Conservation (phyloP, 2,888 invertebrate genomes). For the Suillia variegata region DNA sequence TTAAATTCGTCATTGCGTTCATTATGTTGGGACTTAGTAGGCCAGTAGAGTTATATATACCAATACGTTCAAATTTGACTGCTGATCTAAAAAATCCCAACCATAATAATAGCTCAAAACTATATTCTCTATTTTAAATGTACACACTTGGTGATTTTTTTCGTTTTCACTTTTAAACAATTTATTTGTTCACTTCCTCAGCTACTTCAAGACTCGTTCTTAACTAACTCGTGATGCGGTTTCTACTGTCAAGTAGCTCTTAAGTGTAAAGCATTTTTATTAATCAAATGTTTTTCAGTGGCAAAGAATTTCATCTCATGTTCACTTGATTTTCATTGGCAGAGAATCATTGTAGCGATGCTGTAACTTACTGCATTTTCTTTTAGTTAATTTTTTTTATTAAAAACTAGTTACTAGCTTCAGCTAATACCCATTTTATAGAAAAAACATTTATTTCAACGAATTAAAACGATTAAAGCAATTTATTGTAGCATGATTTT, state of each 20-base stretch:
- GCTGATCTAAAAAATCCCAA: constrained; percentile 63
- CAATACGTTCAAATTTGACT: constrained; percentile 38
- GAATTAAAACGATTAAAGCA: too few relatives aligned
- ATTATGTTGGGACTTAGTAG: constrained; percentile 63
- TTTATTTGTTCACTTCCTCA: not conserved
- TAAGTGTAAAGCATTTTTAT: not conserved
- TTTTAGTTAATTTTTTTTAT: too few relatives aligned
- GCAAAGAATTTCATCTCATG: too few relatives aligned
- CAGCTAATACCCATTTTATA: too few relatives aligned
- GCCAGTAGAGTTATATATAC: constrained; percentile 55
- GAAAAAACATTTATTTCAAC: too few relatives aligned
- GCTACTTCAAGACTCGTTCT: not conserved
- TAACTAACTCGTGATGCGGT: not conserved
- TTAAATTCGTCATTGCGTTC: constrained; percentile 42
- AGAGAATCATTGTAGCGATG: too few relatives aligned
- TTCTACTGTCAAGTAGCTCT: not conserved
- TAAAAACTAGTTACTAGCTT: too few relatives aligned
- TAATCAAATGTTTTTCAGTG: not conserved
- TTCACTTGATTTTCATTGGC: too few relatives aligned
- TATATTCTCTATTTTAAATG: constrained; percentile 21
- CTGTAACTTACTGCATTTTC: too few relatives aligned
- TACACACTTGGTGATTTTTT: constrained; percentile 27
- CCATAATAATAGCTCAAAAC: constrained; percentile 43
- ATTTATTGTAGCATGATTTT: too few relatives aligned
- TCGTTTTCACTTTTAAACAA: not conserved